A percentile compares a stretch with the other conserved stretches of the same genome.
Conservation (phyloP, 2,113 vertebrate genomes). For the Muntiacus muntjak region DNA sequence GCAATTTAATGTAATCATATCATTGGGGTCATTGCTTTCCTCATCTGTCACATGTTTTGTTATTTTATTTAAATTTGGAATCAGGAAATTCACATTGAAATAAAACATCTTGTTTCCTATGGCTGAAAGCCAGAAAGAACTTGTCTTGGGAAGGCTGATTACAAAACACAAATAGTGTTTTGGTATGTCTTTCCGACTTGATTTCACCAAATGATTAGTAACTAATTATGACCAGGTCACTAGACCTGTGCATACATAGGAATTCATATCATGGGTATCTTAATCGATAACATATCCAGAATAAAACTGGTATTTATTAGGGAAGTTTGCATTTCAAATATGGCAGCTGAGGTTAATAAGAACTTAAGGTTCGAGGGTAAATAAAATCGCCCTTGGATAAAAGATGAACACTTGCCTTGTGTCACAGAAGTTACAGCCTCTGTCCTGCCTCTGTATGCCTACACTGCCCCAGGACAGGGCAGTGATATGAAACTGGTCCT, state of each 20-base stretch:
- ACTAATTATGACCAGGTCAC: background rate
- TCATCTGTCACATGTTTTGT: conserved; percentile 48
- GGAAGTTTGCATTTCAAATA: background rate
- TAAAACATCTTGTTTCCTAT: conserved; percentile 63
- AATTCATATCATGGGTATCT: background rate
- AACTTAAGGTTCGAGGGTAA: background rate
- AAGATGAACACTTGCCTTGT: too few relatives aligned
- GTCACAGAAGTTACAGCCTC: accelerated
- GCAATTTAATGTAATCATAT: background rate
- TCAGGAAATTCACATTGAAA: conserved; percentile 62
- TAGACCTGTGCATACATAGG: background rate
- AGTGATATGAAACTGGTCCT: background rate
- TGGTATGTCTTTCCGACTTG: conserved; percentile 37
- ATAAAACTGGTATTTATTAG: background rate
- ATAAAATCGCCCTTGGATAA: background rate
- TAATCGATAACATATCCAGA: background rate
- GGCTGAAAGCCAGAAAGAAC: conserved; percentile 38
- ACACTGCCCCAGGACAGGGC: background rate
- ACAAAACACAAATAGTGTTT: conserved; percentile 23
- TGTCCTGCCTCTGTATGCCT: accelerated
- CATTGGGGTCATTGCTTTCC: conserved; percentile 6
- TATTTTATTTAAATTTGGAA: conserved; percentile 63
- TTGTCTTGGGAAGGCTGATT: conserved; percentile 38
- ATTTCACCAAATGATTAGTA: conserved; percentile 21
- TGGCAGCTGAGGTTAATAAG: background rate